phyloP scores from a whole-genome alignment of 2,113 vertebrate genomes.

The Cacatua alba region DNA sequence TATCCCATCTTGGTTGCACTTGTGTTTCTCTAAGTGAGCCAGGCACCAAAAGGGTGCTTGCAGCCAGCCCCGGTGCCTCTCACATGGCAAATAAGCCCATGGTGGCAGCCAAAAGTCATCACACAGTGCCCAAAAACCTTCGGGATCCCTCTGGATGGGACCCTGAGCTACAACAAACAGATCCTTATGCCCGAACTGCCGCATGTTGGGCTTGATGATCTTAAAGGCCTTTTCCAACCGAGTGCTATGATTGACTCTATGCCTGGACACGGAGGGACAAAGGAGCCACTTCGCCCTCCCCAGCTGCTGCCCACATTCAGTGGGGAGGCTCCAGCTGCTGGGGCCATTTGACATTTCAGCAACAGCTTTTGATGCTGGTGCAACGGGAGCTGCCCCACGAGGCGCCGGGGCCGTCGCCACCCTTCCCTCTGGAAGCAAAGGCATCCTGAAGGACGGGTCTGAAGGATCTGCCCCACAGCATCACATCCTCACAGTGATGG shows the following conservation, averaged over 20 bases:
- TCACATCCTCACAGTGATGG: neutral
- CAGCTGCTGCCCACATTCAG: neutral
- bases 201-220: neutral
- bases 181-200: rapidly evolving
- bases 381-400: neutral
- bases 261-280: neutral
- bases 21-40: rapidly evolving
- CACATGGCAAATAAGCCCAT: rapidly evolving
- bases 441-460: neutral
- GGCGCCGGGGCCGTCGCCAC: rapidly evolving
- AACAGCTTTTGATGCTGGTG: neutral
- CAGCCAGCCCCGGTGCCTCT: neutral
- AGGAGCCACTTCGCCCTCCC: neutral
- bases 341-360: neutral
- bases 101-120: neutral
- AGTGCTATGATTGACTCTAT: neutral
- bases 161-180: neutral
- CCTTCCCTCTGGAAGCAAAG: neutral
- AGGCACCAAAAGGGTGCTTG: neutral
- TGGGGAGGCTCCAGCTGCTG: neutral
- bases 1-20: neutral
- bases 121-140: neutral
- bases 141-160: rapidly evolving
- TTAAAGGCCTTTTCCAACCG: neutral
- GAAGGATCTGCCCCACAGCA: neutral